A percentile compares a stretch with the other conserved stretches of the same genome.
phyloP scores from a whole-genome alignment of 2,888 invertebrate genomes.

The Troides aeacus region DNA sequence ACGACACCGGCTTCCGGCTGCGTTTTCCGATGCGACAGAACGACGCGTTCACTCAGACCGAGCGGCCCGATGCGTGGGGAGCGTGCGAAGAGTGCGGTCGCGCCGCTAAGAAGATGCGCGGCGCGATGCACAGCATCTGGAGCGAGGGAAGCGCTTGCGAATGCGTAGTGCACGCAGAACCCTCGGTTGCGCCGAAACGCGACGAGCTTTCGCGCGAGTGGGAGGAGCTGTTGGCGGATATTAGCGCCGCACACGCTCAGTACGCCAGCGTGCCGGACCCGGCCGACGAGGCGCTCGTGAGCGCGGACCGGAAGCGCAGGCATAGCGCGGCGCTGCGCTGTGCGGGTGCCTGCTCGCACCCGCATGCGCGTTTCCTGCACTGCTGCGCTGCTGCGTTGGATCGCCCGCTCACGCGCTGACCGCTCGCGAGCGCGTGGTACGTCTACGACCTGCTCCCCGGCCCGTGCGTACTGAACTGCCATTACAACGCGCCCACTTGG shows the following conservation, averaged over 20 bases:
- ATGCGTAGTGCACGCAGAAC: conserved; percentile 36
- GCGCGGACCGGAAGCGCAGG: conserved; percentile 80
- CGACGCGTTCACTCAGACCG: conserved; percentile 64
- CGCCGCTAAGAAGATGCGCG: conserved; percentile 67
- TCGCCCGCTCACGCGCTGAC: conserved; percentile 75
- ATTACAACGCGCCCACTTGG: background rate
- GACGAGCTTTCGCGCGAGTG: conserved; percentile 81
- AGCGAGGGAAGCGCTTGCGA: conserved; percentile 54
- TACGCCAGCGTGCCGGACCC: conserved; percentile 56
- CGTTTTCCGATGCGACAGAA: conserved; percentile 82
- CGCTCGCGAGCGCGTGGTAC: conserved; percentile 8
- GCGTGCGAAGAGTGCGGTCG: conserved; percentile 63
- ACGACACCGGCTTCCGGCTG: conserved; percentile 77
- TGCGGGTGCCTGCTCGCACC: conserved; percentile 49
- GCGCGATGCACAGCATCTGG: conserved; percentile 51
- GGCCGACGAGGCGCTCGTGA: conserved; percentile 39
- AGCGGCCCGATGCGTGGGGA: conserved; percentile 42
- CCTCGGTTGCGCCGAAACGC: conserved; percentile 36
- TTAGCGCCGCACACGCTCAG: conserved; percentile 77
- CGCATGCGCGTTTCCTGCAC: conserved; percentile 77
- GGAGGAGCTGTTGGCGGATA: conserved; percentile 81
- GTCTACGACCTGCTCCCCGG: background rate
- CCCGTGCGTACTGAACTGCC: conserved; percentile 7
- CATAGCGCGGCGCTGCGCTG: conserved; percentile 71
- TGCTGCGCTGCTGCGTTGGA: conserved; percentile 62